These are phyloP conservation scores for Cosmopolites sordidus DNA, from an alignment of 2,888 invertebrate genomes.

Conservation along the genomic window DNA sequence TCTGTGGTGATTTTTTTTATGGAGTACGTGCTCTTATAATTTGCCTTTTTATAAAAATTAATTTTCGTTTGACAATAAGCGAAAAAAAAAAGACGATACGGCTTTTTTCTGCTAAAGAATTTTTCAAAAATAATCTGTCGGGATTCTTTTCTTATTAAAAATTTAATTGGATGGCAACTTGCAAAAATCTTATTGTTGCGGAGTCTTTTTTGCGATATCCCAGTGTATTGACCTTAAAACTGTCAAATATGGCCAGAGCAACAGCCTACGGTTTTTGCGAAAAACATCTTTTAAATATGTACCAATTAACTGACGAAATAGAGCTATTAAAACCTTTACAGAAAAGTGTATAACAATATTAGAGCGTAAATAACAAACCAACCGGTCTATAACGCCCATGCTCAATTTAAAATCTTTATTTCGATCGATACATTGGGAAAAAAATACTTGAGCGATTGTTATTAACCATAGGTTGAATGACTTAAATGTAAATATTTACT, in stretches of 20 bases:
- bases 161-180: conserved; percentile 18
- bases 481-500: too few species aligned
- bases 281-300: conserved; percentile 10
- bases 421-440: too few species aligned
- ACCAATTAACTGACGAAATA: conserved; percentile 17
- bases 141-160: conserved; percentile 7
- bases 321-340: conserved; percentile 7
- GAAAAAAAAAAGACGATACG: conserved; percentile 6
- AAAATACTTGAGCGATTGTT: too few species aligned
- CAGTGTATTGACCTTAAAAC: conserved; percentile 25
- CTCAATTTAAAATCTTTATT: not conserved
- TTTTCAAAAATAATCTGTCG: conserved; percentile 10
- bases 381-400: conserved; percentile 8
- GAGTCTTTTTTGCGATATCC: conserved; percentile 8
- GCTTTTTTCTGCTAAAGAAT: conserved; percentile 6
- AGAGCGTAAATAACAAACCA: conserved; percentile 6
- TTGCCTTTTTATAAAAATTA: conserved; percentile 4
- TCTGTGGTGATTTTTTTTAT: conserved; percentile 15
- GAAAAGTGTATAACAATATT: conserved; percentile 11
- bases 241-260: conserved; percentile 24
- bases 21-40: conserved; percentile 11
- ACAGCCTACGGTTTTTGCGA: conserved; percentile 22
- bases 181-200: conserved; percentile 4
- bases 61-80: conserved; percentile 13
- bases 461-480: too few species aligned